These are phyloP conservation scores for Diabrotica balteata DNA, from an alignment of 2,888 invertebrate species.

Conservation along the genomic window DNA sequence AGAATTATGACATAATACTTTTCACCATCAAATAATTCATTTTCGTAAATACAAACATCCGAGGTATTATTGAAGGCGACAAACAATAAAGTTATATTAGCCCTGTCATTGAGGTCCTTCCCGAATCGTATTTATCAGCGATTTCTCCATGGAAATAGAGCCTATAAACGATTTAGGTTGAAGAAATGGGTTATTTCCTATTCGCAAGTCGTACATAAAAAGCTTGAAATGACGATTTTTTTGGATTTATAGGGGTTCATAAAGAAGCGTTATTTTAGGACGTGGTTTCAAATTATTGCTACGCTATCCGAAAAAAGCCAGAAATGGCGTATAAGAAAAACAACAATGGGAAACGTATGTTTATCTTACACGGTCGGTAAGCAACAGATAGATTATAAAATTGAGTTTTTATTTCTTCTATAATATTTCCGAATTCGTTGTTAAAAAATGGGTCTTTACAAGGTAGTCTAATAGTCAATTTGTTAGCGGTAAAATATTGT, in stretches of 20 bases:
- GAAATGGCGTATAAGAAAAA: conserved; percentile 2
- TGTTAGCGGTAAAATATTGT: no score
- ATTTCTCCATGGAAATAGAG: conserved; percentile 10
- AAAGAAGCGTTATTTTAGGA: conserved; percentile 22
- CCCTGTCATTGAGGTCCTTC: conserved; percentile 35
- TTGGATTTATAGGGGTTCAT: conserved; percentile 21
- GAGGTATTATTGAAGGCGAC: conserved; percentile 35
- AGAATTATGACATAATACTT: not conserved
- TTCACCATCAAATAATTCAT: conserved; percentile 34
- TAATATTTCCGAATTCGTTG: no score
- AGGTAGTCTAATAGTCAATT: no score
- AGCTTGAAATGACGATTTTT: conserved; percentile 18
- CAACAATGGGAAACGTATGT: not conserved
- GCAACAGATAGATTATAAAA: not conserved
- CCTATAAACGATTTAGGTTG: conserved; percentile 23
- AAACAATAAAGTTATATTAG: conserved; percentile 47
- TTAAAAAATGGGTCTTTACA: no score
- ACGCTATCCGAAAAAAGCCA: conserved; percentile 9
- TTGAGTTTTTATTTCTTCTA: no score
- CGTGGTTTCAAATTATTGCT: conserved; percentile 15
- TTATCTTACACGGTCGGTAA: not conserved
- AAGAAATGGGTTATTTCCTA: conserved; percentile 24
- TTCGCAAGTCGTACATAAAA: conserved; percentile 24
- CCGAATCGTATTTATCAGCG: conserved; percentile 38
- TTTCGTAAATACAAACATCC: conserved; percentile 42